Base-by-base conservation (phyloP, 2,888 invertebrate species). In the Mongoloraphidia duomilia region DNA sequence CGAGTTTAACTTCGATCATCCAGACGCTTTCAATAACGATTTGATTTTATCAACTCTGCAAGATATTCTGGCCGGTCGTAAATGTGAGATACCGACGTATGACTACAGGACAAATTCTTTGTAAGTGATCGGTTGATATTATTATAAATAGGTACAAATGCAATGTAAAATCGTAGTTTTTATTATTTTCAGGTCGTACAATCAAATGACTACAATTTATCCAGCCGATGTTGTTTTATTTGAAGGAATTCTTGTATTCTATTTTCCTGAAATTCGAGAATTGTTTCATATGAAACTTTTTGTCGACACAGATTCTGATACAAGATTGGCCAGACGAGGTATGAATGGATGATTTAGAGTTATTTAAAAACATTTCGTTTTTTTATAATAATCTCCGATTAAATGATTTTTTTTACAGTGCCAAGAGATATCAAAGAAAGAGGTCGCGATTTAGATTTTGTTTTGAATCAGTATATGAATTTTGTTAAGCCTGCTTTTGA, bases 401-500 rank as follows among this genome's bases (percentile, higher is more conserved):
- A 26, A 44, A 46, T 54, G 49, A 51, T 56, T 53, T 55, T 38
- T 69, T 73, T 69, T 73, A 6, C 68, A 95, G 97, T 98, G 45
- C 84, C 94, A 38, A 78, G 97, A 52, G 98, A 98, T 66, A 95
- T 94, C 46, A 88, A 88, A 64, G 95, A 97, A 68, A 79, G 94
- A 54, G 93, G 94, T 1, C 74, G 98, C 39, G 91, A 94, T 65
- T 71, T 98, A 63, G 94, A 96, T 61, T 87, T 91, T 59, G 93
- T 97, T 9, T 76, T 98, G 34, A 86, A 87, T 62, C 96, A 97
- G 65, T 98, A 98, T 68, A 95, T 93, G 82, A 90, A 87, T 61
- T 93, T 87, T 65, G 97, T 98, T 2, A 99, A 99, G 68, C 97
- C 97, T n/a, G 97, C 97, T 3, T 99, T 98, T 68, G 98, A 99